Conservation (phyloP, 37 sponge, comb jelly and placozoan genomes). For the Amphimedon queenslandica region DNA sequence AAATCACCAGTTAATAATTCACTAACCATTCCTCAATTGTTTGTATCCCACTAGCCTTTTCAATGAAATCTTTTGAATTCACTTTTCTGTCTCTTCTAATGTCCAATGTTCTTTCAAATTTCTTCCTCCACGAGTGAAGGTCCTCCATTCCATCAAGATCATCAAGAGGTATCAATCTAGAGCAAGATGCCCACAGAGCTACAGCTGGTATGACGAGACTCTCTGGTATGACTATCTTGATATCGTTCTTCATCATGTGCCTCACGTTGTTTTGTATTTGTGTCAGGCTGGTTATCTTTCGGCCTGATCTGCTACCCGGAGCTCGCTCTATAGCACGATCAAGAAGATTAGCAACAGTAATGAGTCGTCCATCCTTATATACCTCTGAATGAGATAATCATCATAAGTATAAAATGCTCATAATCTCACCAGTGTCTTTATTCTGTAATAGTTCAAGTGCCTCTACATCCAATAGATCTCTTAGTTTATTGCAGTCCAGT, state of each 20-base stretch:
- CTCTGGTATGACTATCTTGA: background rate
- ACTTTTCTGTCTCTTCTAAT: too few species aligned
- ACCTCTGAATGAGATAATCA: background rate
- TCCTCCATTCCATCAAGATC: too few species aligned
- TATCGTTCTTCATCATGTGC: background rate
- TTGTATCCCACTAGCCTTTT: background rate
- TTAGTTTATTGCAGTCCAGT: background rate
- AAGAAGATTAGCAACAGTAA: background rate
- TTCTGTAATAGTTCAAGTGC: background rate
- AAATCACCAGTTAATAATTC: too few species aligned
- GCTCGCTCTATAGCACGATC: background rate
- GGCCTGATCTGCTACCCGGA: background rate
- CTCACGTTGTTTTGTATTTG: background rate
- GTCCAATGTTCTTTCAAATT: too few species aligned
- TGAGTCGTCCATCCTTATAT: background rate
- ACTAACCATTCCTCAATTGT: background rate
- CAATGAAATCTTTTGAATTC: background rate
- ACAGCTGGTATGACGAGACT: background rate
- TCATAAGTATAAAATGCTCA: background rate
- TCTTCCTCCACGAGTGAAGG: background rate
- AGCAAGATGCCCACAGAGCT: background rate
- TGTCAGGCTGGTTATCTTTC: background rate
- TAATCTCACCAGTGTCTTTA: background rate
- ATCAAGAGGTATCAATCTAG: too few species aligned
- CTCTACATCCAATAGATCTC: background rate